These are phyloP conservation scores for Podilymbus podiceps DNA, from an alignment of 2,113 vertebrate genomes.

Conservation along the genomic window DNA sequence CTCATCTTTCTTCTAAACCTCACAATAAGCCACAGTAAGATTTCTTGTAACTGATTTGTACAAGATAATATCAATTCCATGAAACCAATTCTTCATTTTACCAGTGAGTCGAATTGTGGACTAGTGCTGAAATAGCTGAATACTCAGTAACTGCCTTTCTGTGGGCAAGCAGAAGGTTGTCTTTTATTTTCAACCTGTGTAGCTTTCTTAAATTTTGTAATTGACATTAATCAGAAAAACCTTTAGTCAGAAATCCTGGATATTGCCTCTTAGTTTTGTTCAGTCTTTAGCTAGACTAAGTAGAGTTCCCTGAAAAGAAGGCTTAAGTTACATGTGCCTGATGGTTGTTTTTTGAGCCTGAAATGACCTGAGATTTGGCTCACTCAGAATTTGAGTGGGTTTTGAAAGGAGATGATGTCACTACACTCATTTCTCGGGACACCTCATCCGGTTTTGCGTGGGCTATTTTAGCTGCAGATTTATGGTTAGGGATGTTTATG, in stretches of 20 bases:
- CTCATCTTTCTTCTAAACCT: background rate
- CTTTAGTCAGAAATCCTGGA: background rate
- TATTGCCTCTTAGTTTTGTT: background rate
- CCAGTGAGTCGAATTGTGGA: background rate
- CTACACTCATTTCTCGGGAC: background rate
- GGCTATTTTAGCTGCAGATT: constrained; percentile 24
- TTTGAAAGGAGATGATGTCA: constrained; percentile 23
- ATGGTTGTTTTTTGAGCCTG: constrained; percentile 15
- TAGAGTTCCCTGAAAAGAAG: background rate
- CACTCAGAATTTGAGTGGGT: background rate
- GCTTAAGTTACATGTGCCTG: background rate
- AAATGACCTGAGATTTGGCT: constrained; percentile 31
- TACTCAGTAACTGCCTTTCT: background rate
- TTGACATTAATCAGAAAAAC: background rate
- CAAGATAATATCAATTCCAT: background rate
- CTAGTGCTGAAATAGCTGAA: background rate
- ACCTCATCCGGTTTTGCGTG: constrained; percentile 21
- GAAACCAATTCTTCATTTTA: background rate
- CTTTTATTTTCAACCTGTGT: background rate
- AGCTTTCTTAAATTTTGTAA: background rate
- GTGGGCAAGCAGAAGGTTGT: background rate
- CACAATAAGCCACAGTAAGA: background rate
- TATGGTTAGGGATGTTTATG: constrained; percentile 26
- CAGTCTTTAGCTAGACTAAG: background rate
- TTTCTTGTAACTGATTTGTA: rapidly evolving